Percentiles rank a stretch among this genome's conserved stretches.
Conservation (phyloP, 2,888 invertebrate species). For the Quadriops clusia region DNA sequence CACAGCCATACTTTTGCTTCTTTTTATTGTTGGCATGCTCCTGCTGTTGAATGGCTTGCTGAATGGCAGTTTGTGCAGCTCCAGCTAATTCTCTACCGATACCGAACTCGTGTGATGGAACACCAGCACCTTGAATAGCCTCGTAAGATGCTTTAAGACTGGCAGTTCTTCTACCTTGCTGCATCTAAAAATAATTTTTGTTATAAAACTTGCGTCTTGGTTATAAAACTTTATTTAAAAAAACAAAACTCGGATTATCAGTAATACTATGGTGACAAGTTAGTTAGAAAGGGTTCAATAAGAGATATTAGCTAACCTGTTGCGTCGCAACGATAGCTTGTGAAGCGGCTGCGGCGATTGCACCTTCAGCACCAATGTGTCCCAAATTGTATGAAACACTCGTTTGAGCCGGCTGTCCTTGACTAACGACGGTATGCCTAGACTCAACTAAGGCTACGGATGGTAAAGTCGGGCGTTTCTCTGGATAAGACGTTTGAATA, state of each 20-base stretch:
- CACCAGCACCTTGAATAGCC: conserved; percentile 57
- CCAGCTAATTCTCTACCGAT: conserved; percentile 60
- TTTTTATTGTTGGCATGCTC: conserved; percentile 50
- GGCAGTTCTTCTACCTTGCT: conserved; percentile 85
- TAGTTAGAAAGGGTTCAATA: conserved; percentile 26
- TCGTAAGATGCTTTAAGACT: conserved; percentile 93
- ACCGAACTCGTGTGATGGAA: conserved; percentile 48
- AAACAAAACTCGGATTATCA: too few species aligned
- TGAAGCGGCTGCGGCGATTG: conserved; percentile 88
- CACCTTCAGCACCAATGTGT: conserved; percentile 76
- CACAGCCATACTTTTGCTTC: conserved; percentile 54
- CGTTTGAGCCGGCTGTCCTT: conserved; percentile 31
- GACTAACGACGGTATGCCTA: conserved; percentile 18
- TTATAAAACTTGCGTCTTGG: not conserved
- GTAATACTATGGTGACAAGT: too few species aligned
- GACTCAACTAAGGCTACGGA: conserved; percentile 25
- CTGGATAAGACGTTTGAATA: conserved; percentile 31
- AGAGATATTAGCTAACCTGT: too few species aligned
- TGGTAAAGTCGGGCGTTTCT: conserved; percentile 35
- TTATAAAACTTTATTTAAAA: conserved; percentile 3
- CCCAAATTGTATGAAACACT: conserved; percentile 57
- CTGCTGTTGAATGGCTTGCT: conserved; percentile 52
- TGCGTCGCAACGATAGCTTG: conserved; percentile 95
- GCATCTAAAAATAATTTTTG: conserved; percentile 54
- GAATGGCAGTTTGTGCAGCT: conserved; percentile 59